Evolutionary conservation across 2,888 invertebrate genomes (phyloP).

Genomic region (Xanthia icteritia): DNA sequence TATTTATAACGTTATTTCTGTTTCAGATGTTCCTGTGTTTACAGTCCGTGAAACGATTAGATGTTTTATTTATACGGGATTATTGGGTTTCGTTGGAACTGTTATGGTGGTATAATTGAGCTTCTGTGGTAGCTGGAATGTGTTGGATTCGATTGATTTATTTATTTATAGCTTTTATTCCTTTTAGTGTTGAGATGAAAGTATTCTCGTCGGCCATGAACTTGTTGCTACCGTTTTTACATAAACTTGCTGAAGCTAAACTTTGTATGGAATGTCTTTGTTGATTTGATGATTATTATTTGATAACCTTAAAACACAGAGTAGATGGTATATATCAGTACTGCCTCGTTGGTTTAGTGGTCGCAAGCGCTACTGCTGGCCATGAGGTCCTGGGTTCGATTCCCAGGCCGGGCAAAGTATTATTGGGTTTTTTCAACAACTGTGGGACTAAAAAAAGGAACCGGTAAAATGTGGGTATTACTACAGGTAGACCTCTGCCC

Average conservation of each 20-base stretch:
- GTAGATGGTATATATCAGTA: not conserved
- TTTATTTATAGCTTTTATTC: conserved; percentile 50
- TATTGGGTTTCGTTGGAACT: conserved; percentile 59
- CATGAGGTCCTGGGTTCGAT: too few relatives aligned
- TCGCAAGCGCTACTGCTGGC: too few relatives aligned
- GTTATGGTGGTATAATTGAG: conserved; percentile 55
- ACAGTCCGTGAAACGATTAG: conserved; percentile 59
- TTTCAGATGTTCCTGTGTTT: conserved; percentile 63
- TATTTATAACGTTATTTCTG: conserved; percentile 84
- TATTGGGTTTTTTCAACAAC: too few relatives aligned
- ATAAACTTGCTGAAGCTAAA: not conserved
- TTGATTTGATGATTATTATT: not conserved
- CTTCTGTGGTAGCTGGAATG: conserved; percentile 53
- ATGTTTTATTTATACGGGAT: conserved; percentile 58
- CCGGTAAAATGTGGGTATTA: too few relatives aligned
- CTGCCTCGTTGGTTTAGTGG: too few relatives aligned
- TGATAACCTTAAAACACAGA: not conserved
- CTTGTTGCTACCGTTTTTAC: conserved; percentile 28
- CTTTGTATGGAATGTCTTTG: not conserved
- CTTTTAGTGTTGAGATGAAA: conserved; percentile 42
- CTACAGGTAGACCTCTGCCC: too few relatives aligned
- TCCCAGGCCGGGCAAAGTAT: too few relatives aligned
- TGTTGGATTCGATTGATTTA: conserved; percentile 51
- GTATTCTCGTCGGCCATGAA: conserved; percentile 41
- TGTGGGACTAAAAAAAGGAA: too few relatives aligned